These are phyloP conservation scores for Drosophila navojoa DNA, from an alignment of 1,140 invertebrate species.

Conservation along the genomic window DNA sequence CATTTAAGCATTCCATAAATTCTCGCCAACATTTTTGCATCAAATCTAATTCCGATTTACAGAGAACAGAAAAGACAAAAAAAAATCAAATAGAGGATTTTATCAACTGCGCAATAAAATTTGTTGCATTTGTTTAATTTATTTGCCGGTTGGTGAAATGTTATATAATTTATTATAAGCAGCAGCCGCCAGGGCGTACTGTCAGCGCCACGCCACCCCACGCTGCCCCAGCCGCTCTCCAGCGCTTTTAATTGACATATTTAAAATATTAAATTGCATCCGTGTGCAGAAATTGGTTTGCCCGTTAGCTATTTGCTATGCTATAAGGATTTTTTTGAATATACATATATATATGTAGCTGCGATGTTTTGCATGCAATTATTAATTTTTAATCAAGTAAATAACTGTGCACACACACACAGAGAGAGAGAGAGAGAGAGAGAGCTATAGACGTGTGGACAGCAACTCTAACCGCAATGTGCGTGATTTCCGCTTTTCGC, in stretches of 20 bases:
- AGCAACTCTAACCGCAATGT: slow-evolving; percentile 55
- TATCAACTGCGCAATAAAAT: slow-evolving; percentile 62
- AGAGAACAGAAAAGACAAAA: no score
- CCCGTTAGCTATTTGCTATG: slow-evolving; percentile 37
- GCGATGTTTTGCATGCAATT: slow-evolving; percentile 61
- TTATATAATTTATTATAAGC: slow-evolving; percentile 74
- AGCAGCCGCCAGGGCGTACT: slow-evolving; percentile 47
- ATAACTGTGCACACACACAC: slow-evolving; percentile 48
- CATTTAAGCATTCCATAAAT: slow-evolving; percentile 7
- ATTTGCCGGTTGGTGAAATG: slow-evolving; percentile 23
- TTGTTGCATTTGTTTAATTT: slow-evolving; percentile 66
- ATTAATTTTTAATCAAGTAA: slow-evolving; percentile 81
- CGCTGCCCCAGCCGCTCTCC: neutral
- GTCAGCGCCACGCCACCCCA: slow-evolving; percentile 47
- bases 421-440: no score
- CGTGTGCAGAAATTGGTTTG: slow-evolving; percentile 59
- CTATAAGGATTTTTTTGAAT: slow-evolving; percentile 9
- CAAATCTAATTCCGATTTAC: slow-evolving; percentile 13
- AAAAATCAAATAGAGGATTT: slow-evolving; percentile 16
- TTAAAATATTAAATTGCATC: slow-evolving; percentile 83
- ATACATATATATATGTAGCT: slow-evolving; percentile 1
- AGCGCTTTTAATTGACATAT: slow-evolving; percentile 74
- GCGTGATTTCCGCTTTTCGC: slow-evolving; percentile 59
- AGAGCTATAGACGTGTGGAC: slow-evolving; percentile 31
- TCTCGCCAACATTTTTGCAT: slow-evolving; percentile 5